Conservation (phyloP, 2,888 invertebrate genomes). For the Galerucella nymphaeae region DNA sequence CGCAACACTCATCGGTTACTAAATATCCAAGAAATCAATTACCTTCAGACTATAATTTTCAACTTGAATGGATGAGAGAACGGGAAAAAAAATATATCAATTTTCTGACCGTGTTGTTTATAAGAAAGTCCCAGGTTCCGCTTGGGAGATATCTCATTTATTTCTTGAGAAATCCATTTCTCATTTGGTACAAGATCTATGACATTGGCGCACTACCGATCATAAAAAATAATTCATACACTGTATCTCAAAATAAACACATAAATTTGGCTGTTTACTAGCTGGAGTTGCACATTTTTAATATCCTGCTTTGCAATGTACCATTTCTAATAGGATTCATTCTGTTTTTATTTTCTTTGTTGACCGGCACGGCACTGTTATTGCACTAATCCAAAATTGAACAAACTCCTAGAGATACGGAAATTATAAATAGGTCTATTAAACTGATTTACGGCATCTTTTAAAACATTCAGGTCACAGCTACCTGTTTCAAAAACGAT, state of each 20-base stretch:
- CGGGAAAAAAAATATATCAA: constrained; percentile 36
- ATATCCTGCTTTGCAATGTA: too few species aligned
- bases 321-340: too few species aligned
- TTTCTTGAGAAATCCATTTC: constrained; percentile 38
- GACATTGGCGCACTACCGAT: constrained; percentile 8
- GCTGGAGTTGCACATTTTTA: too few species aligned
- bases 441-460: constrained; percentile 36
- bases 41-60: constrained; percentile 37
- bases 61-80: constrained; percentile 35
- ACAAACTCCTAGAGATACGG: constrained; percentile 9
- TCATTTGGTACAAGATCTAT: constrained; percentile 5
- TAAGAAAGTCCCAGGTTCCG: constrained; percentile 35
- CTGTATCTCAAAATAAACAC: too few species aligned
- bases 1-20: constrained; percentile 20
- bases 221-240: neutral
- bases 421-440: constrained; percentile 23
- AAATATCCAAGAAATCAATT: constrained; percentile 40
- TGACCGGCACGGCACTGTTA: neutral
- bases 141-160: constrained; percentile 40
- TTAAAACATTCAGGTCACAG: constrained; percentile 34
- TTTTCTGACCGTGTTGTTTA: constrained; percentile 29
- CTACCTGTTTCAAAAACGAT: constrained; percentile 43
- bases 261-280: too few species aligned
- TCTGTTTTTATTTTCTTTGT: too few species aligned
- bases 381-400: constrained; percentile 13